Evolutionary conservation across 1,140 invertebrate genomes (phyloP).

Genomic region (Aphelinus certus): DNA sequence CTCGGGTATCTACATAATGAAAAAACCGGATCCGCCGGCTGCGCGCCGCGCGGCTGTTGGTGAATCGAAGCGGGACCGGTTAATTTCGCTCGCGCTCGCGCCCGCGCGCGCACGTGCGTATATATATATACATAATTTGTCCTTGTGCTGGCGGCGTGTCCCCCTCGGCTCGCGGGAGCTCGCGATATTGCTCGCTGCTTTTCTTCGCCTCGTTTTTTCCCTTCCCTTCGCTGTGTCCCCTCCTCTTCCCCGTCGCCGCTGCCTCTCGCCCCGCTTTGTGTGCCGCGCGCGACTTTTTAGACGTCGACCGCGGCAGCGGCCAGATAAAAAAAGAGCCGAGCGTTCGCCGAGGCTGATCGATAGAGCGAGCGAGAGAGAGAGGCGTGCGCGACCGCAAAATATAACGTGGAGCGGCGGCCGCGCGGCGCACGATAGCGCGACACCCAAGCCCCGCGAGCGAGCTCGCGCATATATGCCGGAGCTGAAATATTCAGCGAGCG

Average conservation of each 20-base stretch:
- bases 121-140: conserved; percentile 16
- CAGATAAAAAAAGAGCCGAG: conserved; percentile 35
- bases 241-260: not conserved
- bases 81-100: conserved; percentile 18
- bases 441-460: conserved; percentile 33
- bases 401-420: not conserved
- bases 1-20: not conserved
- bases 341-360: conserved; percentile 30
- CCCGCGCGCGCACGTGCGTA: not conserved
- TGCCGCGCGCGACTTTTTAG: conserved; percentile 28
- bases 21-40: conserved; percentile 25
- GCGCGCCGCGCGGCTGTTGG: too few relatives aligned
- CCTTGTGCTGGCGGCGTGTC: conserved; percentile 24
- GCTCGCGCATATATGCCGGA: not conserved
- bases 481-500: conserved; percentile 24
- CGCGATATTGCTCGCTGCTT: not conserved
- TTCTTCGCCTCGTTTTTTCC: not conserved
- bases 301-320: conserved; percentile 7
- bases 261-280: not conserved
- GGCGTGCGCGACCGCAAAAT: conserved; percentile 16
- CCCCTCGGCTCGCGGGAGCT: not conserved
- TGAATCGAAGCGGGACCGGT: conserved; percentile 34
- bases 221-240: not conserved
- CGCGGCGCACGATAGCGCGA: not conserved
- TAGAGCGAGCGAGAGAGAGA: not conserved